A percentile compares a stretch with the other conserved stretches of the same genome.
These are phyloP conservation scores for Crax fasciolata DNA, from an alignment of 2,797 vertebrate species.

Conservation along the genomic window DNA sequence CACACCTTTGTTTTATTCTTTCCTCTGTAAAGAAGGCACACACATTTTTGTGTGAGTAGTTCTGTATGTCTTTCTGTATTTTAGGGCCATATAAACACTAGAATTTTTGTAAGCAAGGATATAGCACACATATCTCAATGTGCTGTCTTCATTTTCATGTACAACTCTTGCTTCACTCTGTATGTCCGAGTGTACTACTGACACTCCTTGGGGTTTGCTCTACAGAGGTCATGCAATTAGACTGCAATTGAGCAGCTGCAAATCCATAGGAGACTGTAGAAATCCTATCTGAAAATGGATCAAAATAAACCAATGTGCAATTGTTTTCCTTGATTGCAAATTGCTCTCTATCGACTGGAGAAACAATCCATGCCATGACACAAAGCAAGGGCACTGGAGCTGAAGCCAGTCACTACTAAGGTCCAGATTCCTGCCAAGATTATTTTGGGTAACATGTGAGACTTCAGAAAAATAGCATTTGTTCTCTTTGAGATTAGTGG, in stretches of 20 bases:
- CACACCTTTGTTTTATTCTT: not conserved
- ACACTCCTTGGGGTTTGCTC: not conserved
- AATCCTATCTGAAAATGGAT: slow-evolving; percentile 27
- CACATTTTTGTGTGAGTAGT: not conserved
- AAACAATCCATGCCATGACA: slow-evolving; percentile 28
- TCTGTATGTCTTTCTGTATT: not conserved
- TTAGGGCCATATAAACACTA: not conserved
- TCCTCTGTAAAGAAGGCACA: not conserved
- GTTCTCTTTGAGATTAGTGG: not conserved
- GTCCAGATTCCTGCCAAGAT: not conserved
- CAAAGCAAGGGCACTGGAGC: not conserved
- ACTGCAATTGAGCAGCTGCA: slow-evolving; percentile 36
- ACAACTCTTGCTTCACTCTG: not conserved
- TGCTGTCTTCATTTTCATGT: not conserved
- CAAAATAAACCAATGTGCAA: not conserved
- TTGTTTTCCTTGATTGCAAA: slow-evolving; percentile 42
- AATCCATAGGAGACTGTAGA: slow-evolving; percentile 11
- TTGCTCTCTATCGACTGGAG: slow-evolving; percentile 25
- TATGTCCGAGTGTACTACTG: not conserved
- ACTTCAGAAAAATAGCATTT: not conserved
- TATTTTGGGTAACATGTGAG: not conserved
- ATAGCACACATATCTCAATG: fast-evolving
- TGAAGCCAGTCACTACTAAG: not conserved
- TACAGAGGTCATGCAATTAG: not conserved
- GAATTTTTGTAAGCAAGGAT: not conserved